These are phyloP conservation scores for Xyliphius kryptos DNA, from an alignment of 2,113 vertebrate species.

Conservation along the genomic window DNA sequence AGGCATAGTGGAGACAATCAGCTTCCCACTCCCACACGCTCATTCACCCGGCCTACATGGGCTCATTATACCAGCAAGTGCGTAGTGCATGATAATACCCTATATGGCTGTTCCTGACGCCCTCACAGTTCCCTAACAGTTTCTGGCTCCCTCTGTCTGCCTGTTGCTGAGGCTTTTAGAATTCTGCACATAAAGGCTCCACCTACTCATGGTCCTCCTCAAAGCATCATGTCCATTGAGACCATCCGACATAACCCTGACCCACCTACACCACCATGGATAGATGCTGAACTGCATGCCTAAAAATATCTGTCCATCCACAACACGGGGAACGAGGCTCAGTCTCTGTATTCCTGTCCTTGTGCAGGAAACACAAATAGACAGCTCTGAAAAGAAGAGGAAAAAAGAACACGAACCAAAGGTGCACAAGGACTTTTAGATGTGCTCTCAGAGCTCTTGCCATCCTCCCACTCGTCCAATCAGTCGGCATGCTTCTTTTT, in stretches of 20 bases:
- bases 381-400: conserved; percentile 30
- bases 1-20: conserved; percentile 40
- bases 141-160: conserved; percentile 1
- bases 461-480: conserved; percentile 41
- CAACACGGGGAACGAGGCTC: conserved; percentile 16
- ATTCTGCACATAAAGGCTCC: conserved; percentile 15
- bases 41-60: conserved; percentile 31
- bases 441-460: conserved; percentile 27
- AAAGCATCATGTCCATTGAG: conserved; percentile 14
- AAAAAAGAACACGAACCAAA: conserved; percentile 18
- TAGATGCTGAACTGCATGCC: not conserved
- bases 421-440: conserved; percentile 36
- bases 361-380: conserved; percentile 41
- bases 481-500: conserved; percentile 37
- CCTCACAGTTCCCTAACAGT: conserved; percentile 15
- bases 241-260: conserved; percentile 9
- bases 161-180: conserved; percentile 36
- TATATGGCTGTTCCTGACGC: conserved; percentile 38
- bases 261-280: conserved; percentile 18
- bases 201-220: conserved; percentile 11
- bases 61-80: conserved; percentile 36
- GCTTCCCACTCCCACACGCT: conserved; percentile 36
- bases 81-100: conserved; percentile 32
- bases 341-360: conserved; percentile 33
- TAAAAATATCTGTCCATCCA: conserved; percentile 29